Conservation (phyloP, 2,113 vertebrate genomes). For the Sylvilagus bachmani region DNA sequence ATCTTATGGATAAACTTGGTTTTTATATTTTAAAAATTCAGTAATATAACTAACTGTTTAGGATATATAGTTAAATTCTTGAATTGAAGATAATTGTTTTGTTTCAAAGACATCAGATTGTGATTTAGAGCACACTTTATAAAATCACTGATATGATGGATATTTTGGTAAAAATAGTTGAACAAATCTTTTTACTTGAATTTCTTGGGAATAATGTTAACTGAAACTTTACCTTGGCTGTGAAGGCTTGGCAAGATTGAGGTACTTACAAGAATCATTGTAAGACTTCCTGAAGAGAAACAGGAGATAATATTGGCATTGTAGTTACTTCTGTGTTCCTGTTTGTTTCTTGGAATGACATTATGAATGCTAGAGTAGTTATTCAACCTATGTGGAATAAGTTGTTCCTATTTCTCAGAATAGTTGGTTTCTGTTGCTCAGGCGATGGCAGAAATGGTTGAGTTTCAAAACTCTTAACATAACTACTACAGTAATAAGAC, state of each 20-base stretch:
- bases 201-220: not conserved
- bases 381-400: not conserved
- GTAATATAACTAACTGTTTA: not conserved
- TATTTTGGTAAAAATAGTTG: slow-evolving; percentile 11
- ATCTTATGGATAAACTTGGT: not conserved
- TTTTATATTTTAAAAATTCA: slow-evolving; percentile 38
- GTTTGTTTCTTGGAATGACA: slow-evolving; percentile 64
- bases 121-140: not conserved
- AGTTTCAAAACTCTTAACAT: slow-evolving; percentile 40
- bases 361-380: not conserved
- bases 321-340: not conserved
- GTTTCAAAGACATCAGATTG: not conserved
- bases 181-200: not conserved
- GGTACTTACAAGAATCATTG: slow-evolving; percentile 26
- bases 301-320: slow-evolving; percentile 40
- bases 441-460: not conserved
- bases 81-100: not conserved
- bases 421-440: slow-evolving; percentile 5
- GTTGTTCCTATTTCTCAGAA: slow-evolving; percentile 59
- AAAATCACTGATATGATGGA: not conserved
- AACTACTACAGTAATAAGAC: not conserved
- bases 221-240: not conserved
- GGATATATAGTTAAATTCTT: not conserved
- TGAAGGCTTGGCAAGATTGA: not conserved
- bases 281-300: slow-evolving; percentile 17